Evolutionary conservation across 1,140 invertebrate species (phyloP).

Genomic region (Lepidurus arcticus): DNA sequence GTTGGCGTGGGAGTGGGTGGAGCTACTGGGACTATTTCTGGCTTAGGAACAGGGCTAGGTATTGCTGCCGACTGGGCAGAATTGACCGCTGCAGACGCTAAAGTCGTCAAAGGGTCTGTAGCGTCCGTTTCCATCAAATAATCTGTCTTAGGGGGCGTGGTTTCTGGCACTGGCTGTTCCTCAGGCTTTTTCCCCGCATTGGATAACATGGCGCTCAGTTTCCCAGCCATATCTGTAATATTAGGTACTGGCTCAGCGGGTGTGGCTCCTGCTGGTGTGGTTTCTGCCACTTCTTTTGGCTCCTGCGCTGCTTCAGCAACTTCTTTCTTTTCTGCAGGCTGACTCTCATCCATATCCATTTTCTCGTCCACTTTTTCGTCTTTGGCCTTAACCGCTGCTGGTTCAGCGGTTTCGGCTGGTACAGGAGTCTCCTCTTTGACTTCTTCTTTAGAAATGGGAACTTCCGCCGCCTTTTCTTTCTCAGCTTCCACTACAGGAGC

Average conservation of each 20-base stretch:
- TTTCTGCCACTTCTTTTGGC: background rate
- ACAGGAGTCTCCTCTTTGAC: background rate
- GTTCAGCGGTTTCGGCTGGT: background rate
- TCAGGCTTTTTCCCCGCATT: slow-evolving; percentile 8
- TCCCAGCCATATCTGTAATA: background rate
- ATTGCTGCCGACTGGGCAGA: slow-evolving; percentile 38
- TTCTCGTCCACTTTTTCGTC: slow-evolving; percentile 27
- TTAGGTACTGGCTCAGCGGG: background rate
- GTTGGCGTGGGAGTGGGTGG: slow-evolving; percentile 29
- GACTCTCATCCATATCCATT: background rate
- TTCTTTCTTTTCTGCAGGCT: slow-evolving; percentile 25
- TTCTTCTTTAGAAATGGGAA: background rate
- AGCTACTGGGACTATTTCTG: slow-evolving; percentile 29
- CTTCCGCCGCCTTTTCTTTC: background rate
- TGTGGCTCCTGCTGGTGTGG: background rate
- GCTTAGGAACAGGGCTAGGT: slow-evolving; percentile 27
- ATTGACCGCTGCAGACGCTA: slow-evolving; percentile 64
- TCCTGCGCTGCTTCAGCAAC: slow-evolving; percentile 30
- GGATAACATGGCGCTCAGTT: slow-evolving; percentile 24
- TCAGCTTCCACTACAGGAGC: slow-evolving; percentile 14
- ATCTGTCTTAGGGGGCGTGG: background rate
- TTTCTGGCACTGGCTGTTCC: slow-evolving; percentile 12
- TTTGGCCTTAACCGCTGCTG: background rate
- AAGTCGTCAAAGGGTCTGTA: slow-evolving; percentile 60
- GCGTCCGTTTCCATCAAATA: slow-evolving; percentile 24